Evolutionary conservation across 2,797 vertebrate species (phyloP).

Genomic region (Leucoraja ocellata): DNA sequence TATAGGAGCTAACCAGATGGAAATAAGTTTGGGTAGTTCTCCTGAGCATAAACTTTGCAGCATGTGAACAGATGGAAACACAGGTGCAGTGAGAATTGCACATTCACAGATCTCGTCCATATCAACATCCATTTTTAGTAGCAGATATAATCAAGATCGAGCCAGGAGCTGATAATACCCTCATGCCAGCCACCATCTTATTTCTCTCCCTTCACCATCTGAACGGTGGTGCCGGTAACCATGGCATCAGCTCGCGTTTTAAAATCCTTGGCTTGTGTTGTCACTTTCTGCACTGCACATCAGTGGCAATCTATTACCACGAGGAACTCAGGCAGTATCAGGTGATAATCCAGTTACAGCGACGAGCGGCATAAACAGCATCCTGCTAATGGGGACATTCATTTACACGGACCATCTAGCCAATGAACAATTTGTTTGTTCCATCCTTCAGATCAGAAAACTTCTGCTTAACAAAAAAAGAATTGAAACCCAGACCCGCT

Average conservation of each 20-base stretch:
- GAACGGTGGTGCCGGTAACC: not conserved
- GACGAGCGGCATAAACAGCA: not conserved
- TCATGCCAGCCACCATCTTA: not conserved
- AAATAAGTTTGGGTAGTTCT: not conserved
- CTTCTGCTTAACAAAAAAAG: not conserved
- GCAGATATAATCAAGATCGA: not conserved
- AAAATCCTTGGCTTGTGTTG: not conserved
- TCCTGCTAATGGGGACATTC: not conserved
- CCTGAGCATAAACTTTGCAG: not conserved
- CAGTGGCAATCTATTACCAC: not conserved
- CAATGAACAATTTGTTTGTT: not conserved
- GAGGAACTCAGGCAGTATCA: not conserved
- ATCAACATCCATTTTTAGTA: not conserved
- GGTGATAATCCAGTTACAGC: not conserved
- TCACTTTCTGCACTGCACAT: not conserved
- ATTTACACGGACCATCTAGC: not conserved
- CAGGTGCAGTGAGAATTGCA: not conserved
- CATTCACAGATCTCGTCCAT: not conserved
- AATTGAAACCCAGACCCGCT: not conserved
- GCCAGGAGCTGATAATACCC: not conserved
- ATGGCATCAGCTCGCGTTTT: not conserved
- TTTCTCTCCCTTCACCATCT: not conserved
- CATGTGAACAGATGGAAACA: not conserved
- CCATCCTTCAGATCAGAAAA: not conserved
- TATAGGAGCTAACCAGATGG: not conserved